phyloP scores from a whole-genome alignment of 2,797 vertebrate genomes.

The Melanotaenia boesemani region DNA sequence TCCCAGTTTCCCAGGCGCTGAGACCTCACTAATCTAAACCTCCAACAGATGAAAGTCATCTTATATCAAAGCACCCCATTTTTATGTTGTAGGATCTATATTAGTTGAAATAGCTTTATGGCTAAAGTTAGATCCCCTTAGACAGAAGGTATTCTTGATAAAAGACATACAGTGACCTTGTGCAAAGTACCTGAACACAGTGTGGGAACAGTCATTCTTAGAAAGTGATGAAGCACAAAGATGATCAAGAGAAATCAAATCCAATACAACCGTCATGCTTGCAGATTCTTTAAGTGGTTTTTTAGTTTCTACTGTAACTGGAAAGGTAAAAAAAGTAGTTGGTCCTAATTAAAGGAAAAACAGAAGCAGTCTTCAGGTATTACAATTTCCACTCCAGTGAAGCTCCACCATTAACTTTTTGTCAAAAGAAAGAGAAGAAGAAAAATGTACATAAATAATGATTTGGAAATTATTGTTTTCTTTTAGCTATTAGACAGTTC shows the following conservation, averaged over 20 bases:
- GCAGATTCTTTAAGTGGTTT: neutral
- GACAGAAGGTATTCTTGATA: conserved; percentile 40
- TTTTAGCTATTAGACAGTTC: neutral
- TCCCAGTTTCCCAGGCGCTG: conserved; percentile 47
- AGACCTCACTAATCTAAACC: conserved; percentile 56
- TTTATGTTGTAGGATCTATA: conserved; percentile 46
- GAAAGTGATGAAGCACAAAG: neutral
- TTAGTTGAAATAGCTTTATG: conserved; percentile 41
- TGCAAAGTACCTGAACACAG: neutral
- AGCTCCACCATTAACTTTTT: neutral
- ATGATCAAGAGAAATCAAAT: neutral
- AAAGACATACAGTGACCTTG: conserved; percentile 43
- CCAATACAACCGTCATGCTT: no score
- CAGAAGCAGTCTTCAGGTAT: neutral
- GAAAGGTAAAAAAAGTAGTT: neutral
- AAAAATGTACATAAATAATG: no score
- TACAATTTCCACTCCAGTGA: neutral
- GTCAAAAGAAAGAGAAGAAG: neutral
- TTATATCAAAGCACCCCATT: conserved; percentile 36
- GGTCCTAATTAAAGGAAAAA: conserved; percentile 7
- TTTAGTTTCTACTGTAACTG: neutral
- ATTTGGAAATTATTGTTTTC: no score
- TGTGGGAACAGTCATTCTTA: neutral
- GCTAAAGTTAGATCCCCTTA: conserved; percentile 20
- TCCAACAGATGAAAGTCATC: conserved; percentile 47